Percentiles rank a stretch among this genome's conserved stretches.
Evolutionary conservation across 2,113 vertebrate species (phyloP).

Genomic region (Gorilla gorilla): DNA sequence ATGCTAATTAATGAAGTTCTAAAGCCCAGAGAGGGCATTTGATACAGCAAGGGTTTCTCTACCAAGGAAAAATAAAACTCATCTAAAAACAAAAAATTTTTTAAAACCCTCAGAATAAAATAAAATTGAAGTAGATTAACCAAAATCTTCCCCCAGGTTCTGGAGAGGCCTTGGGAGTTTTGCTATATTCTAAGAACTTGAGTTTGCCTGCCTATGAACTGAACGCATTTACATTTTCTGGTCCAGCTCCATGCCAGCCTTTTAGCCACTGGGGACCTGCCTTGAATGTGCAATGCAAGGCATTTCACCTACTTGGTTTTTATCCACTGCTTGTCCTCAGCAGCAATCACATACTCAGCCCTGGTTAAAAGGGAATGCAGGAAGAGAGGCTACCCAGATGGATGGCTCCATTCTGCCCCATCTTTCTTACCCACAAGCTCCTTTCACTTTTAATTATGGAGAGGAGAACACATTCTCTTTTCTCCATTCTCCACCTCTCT

Average conservation of each 20-base stretch:
- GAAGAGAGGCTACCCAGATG: not conserved
- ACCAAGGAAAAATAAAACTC: conserved; percentile 74
- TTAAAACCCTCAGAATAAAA: conserved; percentile 63
- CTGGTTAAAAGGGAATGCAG: not conserved
- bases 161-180: conserved; percentile 40
- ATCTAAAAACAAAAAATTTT: conserved; percentile 44
- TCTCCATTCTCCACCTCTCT: no score
- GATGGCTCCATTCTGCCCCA: not conserved
- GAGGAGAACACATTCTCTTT: no score
- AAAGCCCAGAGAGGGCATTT: conserved; percentile 84
- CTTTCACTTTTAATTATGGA: not conserved
- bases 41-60: conserved; percentile 74
- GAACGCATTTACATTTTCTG: not conserved
- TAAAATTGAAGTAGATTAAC: conserved; percentile 81
- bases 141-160: conserved; percentile 74
- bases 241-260: not conserved
- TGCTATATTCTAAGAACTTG: not conserved
- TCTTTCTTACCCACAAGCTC: not conserved
- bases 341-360: no score
- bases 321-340: not conserved
- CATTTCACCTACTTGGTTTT: accelerated
- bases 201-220: not conserved
- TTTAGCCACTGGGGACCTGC: not conserved
- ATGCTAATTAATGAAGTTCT: conserved; percentile 89
- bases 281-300: not conserved